Conservation (phyloP, 2,888 invertebrate genomes). For the Drosophila neutralis region DNA sequence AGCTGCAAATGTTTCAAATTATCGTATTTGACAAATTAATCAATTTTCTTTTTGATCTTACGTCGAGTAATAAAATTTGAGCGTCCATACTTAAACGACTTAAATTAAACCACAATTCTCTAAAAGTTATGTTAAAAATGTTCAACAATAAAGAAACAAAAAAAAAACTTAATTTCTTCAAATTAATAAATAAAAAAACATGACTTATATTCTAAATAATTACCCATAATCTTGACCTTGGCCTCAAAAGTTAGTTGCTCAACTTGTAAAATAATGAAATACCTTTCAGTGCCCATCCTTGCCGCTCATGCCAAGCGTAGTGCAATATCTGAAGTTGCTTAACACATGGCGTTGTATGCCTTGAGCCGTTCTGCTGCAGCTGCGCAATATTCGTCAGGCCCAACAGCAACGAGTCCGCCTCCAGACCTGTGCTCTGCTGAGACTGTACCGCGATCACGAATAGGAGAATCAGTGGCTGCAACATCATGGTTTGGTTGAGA, state of each 20-base stretch:
- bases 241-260: neutral
- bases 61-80: neutral
- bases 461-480: conserved; percentile 1
- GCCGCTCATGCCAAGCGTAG: conserved; percentile 9
- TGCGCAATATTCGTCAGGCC: conserved; percentile 19
- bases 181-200: neutral
- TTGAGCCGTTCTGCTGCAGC: neutral
- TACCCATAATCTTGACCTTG: no score
- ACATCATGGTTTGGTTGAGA: neutral
- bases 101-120: neutral
- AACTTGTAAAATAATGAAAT: neutral
- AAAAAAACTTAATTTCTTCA: neutral
- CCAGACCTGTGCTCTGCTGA: neutral
- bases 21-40: neutral
- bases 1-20: conserved; percentile 27
- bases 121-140: neutral
- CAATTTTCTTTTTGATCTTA: neutral
- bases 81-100: neutral
- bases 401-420: conserved; percentile 28
- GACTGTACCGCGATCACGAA: conserved; percentile 2
- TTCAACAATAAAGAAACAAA: neutral
- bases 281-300: conserved; percentile 57
- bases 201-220: neutral
- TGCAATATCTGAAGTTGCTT: conserved; percentile 35
- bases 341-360: conserved; percentile 22